Percentiles rank a stretch among this genome's conserved stretches.
Evolutionary conservation across 2,888 invertebrate genomes (phyloP).

Genomic region (Lepidocyrtoides sp.): DNA sequence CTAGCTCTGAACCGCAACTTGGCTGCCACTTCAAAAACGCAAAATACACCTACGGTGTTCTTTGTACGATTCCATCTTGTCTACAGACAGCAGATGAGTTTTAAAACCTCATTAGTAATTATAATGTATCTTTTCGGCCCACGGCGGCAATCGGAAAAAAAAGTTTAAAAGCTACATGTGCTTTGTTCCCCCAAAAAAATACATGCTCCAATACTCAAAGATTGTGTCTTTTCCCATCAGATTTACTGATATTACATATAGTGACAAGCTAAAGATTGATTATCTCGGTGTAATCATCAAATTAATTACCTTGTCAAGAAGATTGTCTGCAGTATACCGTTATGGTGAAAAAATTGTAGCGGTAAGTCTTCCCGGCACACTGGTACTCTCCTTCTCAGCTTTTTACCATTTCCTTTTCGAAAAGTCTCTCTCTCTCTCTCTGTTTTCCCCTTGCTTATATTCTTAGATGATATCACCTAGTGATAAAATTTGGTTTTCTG

Average conservation of each 20-base stretch:
- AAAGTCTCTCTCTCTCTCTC: neutral
- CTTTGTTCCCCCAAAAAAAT: neutral
- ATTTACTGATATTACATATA: constrained; percentile 65
- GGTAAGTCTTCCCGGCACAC: constrained; percentile 28
- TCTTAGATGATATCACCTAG: constrained; percentile 18
- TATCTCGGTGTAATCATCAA: constrained; percentile 74
- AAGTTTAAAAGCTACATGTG: constrained; percentile 44
- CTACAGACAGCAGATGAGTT: constrained; percentile 47
- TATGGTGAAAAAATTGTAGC: constrained; percentile 32
- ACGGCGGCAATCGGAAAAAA: constrained; percentile 9
- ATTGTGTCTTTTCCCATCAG: constrained; percentile 12
- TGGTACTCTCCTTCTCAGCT: neutral
- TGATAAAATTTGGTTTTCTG: constrained; percentile 63
- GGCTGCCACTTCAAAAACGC: neutral
- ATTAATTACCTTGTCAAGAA: constrained; percentile 78
- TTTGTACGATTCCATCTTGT: neutral
- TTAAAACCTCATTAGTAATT: constrained; percentile 70
- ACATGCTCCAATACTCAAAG: neutral
- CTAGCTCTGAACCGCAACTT: neutral
- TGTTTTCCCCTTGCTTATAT: constrained; percentile 6
- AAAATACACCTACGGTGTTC: neutral
- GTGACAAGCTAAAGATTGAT: constrained; percentile 75
- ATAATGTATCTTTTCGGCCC: constrained; percentile 29
- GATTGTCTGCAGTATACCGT: constrained; percentile 69
- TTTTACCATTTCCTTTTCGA: constrained; percentile 35